Base-by-base conservation (phyloP, 2,888 invertebrate species). In the Eupithecia subfuscata region DNA sequence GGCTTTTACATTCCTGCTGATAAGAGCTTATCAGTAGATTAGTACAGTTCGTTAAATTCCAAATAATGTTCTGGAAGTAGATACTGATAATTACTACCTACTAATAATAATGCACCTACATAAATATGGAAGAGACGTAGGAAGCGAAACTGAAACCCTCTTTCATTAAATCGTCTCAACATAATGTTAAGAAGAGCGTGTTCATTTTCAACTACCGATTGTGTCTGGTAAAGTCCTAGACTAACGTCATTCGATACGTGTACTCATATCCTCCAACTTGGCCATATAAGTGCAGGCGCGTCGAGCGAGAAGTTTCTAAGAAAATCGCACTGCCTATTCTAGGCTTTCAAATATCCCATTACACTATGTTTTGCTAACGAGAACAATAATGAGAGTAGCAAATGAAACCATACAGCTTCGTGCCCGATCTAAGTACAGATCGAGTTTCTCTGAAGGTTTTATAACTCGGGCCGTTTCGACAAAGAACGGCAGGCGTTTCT, bases 251-350 rank as follows among this genome's bases (percentile, higher is more conserved):
- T 76, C 69, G 76, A 76, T 76, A 74, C 74, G 71, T 68, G 67
- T 48, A 56, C 43, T 60, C 40, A 48, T 73, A 56, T 73, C 63
- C 67, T 73, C 73, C 63, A 73, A 71, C 70, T 70, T 68, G 69
- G 37, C 76, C 76, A 74, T 76, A 71, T 74, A 77, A 67, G 77
- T 69, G 68, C 68, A 60, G 11, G 45, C 71, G 71, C 56, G 71
- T 56, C 63, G 64, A 69, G 71, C 65, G 74, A 56, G 74, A 71
- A 71, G 77, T 74, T 77, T 77, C 77, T 63, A 16, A 74, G 77
- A 74, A 77, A 74, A 72, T 73, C 52, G 43, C 64, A 74, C 60
- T 25, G 40, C 63, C 71, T 74, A 71, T 67, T 68, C 70, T 69
- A 43, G 52, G 37, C 67, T 71, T 45, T 25, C 25, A 37, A 70